Evolutionary conservation across 1,140 invertebrate species (phyloP).

Genomic region (Caenorhabditis inopinata): DNA sequence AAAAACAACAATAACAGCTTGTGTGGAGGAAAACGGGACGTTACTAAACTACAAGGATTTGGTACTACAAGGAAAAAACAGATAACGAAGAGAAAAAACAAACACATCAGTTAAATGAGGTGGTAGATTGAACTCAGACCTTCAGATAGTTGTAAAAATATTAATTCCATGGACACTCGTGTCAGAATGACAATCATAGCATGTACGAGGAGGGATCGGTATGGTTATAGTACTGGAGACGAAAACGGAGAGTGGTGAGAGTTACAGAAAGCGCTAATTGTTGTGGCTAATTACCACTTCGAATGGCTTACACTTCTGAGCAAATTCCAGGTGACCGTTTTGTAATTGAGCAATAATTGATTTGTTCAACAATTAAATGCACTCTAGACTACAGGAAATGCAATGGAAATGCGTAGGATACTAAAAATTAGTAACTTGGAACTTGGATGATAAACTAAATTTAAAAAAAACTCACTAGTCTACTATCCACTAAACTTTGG

Average conservation of each 20-base stretch:
- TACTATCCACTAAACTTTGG: not conserved
- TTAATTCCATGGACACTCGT: conserved; percentile 16
- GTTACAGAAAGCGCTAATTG: no score
- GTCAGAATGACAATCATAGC: not conserved
- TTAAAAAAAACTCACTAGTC: no score
- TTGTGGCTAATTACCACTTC: not conserved
- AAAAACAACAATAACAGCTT: conserved; percentile 12
- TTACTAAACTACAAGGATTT: conserved; percentile 2
- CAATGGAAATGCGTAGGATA: not conserved
- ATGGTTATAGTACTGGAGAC: not conserved
- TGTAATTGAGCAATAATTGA: not conserved
- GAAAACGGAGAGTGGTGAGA: not conserved
- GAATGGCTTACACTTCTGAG: not conserved
- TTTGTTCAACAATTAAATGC: no score
- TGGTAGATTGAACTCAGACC: not conserved
- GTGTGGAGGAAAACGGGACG: no score
- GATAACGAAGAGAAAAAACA: not conserved
- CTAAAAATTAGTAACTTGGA: no score
- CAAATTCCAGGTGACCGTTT: not conserved
- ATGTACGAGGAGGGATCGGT: not conserved
- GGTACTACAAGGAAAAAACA: not conserved
- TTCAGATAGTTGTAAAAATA: not conserved
- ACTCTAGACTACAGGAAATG: no score
- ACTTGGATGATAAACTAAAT: no score
- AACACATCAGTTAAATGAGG: not conserved